These are phyloP conservation scores for Catajapyx aquilonaris DNA, from an alignment of 1,140 invertebrate genomes.

Conservation along the genomic window DNA sequence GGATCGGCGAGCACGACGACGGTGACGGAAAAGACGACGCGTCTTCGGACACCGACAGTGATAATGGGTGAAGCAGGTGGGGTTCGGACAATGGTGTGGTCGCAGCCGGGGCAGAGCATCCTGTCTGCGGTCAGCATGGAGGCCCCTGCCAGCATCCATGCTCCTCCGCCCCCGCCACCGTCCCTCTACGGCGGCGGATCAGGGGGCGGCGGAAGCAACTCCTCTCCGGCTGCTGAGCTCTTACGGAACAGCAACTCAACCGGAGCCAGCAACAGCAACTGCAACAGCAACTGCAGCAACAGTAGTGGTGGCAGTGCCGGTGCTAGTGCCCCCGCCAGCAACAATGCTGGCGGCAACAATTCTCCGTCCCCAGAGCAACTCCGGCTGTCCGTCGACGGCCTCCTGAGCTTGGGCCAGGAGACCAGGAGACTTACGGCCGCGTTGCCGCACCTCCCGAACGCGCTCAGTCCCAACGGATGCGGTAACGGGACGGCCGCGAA, in stretches of 20 bases:
- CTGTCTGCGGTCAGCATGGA: too few relatives aligned
- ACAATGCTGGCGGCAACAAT: constrained; percentile 17
- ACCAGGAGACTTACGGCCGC: constrained; percentile 8
- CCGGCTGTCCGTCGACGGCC: constrained; percentile 57
- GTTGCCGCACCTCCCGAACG: constrained; percentile 1
- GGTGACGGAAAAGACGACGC: too few relatives aligned
- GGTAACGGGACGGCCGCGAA: too few relatives aligned
- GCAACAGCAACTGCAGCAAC: constrained; percentile 26
- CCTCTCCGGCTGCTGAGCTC: constrained; percentile 22
- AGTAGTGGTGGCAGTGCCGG: constrained; percentile 15
- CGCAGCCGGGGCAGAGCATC: constrained; percentile 31
- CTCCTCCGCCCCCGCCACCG: constrained; percentile 14
- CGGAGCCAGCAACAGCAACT: constrained; percentile 20
- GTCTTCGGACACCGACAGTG: constrained; percentile 43
- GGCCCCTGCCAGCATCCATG: constrained; percentile 14
- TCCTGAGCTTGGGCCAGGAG: constrained; percentile 55
- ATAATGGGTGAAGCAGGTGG: constrained; percentile 80
- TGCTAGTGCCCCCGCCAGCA: constrained; percentile 15
- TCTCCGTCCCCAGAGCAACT: constrained; percentile 27
- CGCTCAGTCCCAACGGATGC: too few relatives aligned
- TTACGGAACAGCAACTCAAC: constrained; percentile 15
- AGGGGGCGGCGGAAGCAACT: constrained; percentile 12
- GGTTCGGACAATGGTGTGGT: constrained; percentile 80
- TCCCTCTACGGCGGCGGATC: constrained; percentile 4
- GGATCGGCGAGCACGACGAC: too few relatives aligned